A percentile compares a stretch with the other conserved stretches of the same genome.
These are phyloP conservation scores for Laticauda laticaudata DNA, from an alignment of 2,113 vertebrate species.

Conservation along the genomic window DNA sequence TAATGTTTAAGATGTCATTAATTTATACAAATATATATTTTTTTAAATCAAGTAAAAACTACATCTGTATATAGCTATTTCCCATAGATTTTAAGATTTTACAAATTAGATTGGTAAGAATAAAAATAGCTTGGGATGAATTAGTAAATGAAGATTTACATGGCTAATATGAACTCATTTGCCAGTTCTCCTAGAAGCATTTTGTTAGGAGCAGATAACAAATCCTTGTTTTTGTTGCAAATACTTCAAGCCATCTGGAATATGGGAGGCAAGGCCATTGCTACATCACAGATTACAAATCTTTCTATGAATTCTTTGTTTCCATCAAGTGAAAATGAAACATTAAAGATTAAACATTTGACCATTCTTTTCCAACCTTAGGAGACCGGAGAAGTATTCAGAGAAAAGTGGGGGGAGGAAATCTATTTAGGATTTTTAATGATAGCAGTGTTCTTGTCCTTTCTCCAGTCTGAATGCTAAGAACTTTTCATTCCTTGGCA, in stretches of 20 bases:
- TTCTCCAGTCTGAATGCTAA: conserved; percentile 15
- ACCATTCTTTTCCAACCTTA: not conserved
- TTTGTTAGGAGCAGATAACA: conserved; percentile 1
- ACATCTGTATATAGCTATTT: not conserved
- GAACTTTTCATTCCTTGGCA: conserved; percentile 19
- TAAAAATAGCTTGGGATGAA: not conserved
- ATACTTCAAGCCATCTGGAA: not conserved
- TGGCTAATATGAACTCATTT: not conserved
- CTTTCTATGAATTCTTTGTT: conserved; percentile 28
- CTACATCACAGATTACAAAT: not conserved
- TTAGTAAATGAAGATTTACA: not conserved
- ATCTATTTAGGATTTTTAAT: conserved; percentile 9
- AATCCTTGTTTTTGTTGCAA: not conserved
- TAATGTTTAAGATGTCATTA: not conserved
- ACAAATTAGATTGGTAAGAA: not conserved
- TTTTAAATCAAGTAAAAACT: not conserved
- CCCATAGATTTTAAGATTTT: not conserved
- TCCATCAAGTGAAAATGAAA: conserved; percentile 8
- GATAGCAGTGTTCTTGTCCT: conserved; percentile 16
- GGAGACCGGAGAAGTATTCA: conserved; percentile 12
- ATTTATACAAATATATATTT: not conserved
- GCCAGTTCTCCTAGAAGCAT: not conserved
- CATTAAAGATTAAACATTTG: conserved; percentile 26
- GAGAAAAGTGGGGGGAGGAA: not conserved
- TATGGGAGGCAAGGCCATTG: conserved; percentile 7